phyloP scores from a whole-genome alignment of 2,797 vertebrate species.

The Pangasius sanitwongsei region DNA sequence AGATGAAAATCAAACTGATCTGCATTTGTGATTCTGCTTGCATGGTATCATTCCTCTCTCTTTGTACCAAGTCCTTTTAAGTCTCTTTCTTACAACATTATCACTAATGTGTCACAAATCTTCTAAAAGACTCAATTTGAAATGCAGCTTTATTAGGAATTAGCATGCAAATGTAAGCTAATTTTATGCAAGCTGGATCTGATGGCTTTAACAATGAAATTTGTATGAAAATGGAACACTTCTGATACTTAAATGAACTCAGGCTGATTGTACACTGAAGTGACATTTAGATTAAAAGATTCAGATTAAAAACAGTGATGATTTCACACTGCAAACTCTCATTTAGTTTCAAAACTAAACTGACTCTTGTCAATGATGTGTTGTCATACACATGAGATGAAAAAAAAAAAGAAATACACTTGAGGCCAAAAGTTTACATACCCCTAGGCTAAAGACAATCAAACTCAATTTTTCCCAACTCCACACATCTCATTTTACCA shows the following conservation, averaged over 20 bases:
- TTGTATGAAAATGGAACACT: not conserved
- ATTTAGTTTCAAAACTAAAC: not conserved
- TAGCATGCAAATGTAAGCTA: not conserved
- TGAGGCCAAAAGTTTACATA: not conserved
- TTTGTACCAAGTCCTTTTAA: not conserved
- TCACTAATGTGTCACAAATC: not conserved
- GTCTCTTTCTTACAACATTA: not conserved
- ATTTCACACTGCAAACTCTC: not conserved
- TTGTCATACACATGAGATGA: not conserved
- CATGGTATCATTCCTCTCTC: not conserved
- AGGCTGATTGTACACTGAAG: not conserved
- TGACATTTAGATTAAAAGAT: not conserved
- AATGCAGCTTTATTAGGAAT: slow-evolving; percentile 1
- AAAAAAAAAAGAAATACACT: not conserved
- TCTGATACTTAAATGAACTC: not conserved
- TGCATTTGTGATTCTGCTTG: not conserved
- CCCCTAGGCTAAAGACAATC: not conserved
- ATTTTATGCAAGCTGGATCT: not conserved
- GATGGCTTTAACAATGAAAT: not conserved
- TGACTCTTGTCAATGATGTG: not conserved
- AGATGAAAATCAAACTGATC: slow-evolving; percentile 6
- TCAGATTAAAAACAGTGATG: not conserved
- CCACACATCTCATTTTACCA: not conserved
- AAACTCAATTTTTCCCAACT: not conserved
- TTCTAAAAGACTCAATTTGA: not conserved